phyloP scores from a whole-genome alignment of 2,888 invertebrate species.

The Drosophila mimetica region DNA sequence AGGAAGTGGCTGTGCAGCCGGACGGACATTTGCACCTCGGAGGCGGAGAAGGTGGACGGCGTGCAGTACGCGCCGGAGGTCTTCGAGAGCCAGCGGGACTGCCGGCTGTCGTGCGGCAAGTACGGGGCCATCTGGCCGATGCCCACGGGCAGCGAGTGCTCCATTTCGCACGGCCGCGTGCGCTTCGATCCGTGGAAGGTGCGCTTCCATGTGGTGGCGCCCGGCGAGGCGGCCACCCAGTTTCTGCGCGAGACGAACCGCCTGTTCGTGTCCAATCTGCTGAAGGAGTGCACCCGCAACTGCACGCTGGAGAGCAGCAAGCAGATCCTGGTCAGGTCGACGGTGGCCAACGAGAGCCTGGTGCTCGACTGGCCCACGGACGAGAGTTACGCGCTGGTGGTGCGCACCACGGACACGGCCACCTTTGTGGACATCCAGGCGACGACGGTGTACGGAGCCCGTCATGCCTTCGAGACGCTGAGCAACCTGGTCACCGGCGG shows the following conservation, averaged over 20 bases:
- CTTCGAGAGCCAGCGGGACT: constrained; percentile 86
- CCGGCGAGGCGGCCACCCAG: constrained; percentile 85
- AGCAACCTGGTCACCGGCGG: constrained; percentile 87
- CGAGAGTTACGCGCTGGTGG: constrained; percentile 88
- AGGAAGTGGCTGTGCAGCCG: constrained; percentile 73
- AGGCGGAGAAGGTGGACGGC: constrained; percentile 31
- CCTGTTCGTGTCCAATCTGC: constrained; percentile 86
- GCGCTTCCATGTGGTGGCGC: constrained; percentile 85
- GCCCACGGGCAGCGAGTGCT: constrained; percentile 86
- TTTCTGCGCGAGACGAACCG: constrained; percentile 86
- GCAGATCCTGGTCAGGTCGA: constrained; percentile 86
- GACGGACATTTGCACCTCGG: constrained; percentile 70
- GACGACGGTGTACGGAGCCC: constrained; percentile 89
- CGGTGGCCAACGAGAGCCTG: constrained; percentile 85
- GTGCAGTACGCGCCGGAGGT: constrained; percentile 36
- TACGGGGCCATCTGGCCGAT: constrained; percentile 90
- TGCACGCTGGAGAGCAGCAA: constrained; percentile 85
- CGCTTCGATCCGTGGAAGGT: constrained; percentile 86
- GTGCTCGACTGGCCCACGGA: constrained; percentile 88
- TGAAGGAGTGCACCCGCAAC: constrained; percentile 86
- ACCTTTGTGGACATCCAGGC: constrained; percentile 86
- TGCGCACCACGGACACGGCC: constrained; percentile 86
- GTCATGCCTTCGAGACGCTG: constrained; percentile 91
- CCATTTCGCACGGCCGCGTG: constrained; percentile 83
- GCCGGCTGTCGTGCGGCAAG: constrained; percentile 88